Evolutionary conservation across 64 coral and sea anemone genomes (phyloP).

Genomic region (Pocillopora verrucosa): DNA sequence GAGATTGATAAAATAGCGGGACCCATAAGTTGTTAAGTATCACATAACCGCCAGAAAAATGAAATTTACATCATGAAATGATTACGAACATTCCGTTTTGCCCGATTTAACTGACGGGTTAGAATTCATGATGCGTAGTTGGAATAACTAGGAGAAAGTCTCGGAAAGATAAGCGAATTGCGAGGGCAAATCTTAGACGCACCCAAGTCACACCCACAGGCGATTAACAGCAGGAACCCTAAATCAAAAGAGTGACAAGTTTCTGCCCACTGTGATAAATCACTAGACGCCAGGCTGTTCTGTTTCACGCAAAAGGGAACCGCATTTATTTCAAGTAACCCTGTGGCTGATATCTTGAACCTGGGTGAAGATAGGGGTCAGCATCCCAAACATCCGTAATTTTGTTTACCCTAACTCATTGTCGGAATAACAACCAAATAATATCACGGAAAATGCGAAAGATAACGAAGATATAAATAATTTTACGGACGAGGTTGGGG

Average conservation of each 20-base stretch:
- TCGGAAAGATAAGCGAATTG: conserved; percentile 20
- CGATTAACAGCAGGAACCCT: neutral
- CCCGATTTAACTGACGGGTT: conserved; percentile 9
- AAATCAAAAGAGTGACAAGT: conserved; percentile 10
- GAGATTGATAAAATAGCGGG: neutral
- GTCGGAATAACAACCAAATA: neutral
- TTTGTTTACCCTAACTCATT: neutral
- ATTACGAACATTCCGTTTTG: conserved; percentile 1
- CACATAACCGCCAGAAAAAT: neutral
- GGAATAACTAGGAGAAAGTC: conserved; percentile 20
- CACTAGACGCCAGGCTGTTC: neutral
- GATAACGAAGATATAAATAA: neutral
- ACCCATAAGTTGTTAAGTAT: neutral
- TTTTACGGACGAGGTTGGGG: neutral
- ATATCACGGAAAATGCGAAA: neutral
- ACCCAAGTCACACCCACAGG: conserved; percentile 3
- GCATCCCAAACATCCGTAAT: neutral
- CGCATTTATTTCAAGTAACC: neutral
- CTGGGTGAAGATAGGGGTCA: neutral
- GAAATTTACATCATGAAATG: neutral
- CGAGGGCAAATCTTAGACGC: neutral
- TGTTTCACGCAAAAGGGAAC: neutral
- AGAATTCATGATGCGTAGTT: conserved; percentile 5
- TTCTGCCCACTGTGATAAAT: neutral
- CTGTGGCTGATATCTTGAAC: neutral